Evolutionary conservation across 2,888 invertebrate genomes (phyloP).

Genomic region (Drosophila nigricruria): DNA sequence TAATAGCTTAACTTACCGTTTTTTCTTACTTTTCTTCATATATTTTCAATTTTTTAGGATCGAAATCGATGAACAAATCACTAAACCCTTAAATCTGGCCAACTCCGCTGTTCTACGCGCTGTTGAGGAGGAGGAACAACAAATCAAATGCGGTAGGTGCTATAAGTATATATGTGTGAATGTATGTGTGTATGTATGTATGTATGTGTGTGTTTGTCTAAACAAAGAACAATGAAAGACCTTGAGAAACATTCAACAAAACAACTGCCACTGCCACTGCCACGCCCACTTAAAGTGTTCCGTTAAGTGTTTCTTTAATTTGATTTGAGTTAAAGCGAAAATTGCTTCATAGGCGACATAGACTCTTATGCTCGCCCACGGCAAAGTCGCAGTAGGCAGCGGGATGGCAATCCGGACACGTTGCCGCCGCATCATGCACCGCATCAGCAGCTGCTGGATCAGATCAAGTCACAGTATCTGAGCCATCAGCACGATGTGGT

Average conservation of each 20-base stretch:
- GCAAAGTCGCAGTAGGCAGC: constrained; percentile 82
- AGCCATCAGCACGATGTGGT: constrained; percentile 81
- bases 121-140: constrained; percentile 92
- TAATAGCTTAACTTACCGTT: not conserved
- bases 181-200: not conserved
- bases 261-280: constrained; percentile 12
- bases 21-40: not conserved
- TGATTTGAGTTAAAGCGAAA: constrained; percentile 9
- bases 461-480: constrained; percentile 80
- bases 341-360: constrained; percentile 39
- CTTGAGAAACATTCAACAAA: constrained; percentile 55
- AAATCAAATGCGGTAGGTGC: constrained; percentile 88
- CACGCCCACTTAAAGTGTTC: constrained; percentile 8
- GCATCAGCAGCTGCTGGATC: constrained; percentile 80
- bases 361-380: constrained; percentile 60
- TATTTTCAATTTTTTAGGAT: constrained; percentile 87
- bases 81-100: constrained; percentile 92
- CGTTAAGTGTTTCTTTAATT: constrained; percentile 29
- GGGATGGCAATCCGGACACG: constrained; percentile 37
- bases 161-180: not conserved
- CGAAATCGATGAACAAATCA: constrained; percentile 89
- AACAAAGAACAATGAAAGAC: constrained; percentile 39
- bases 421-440: constrained; percentile 61
- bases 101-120: constrained; percentile 94
- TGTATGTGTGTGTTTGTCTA: constrained; percentile 17